Evolutionary conservation across 2,888 invertebrate species (phyloP).

Genomic region (Perithous albicinctus): DNA sequence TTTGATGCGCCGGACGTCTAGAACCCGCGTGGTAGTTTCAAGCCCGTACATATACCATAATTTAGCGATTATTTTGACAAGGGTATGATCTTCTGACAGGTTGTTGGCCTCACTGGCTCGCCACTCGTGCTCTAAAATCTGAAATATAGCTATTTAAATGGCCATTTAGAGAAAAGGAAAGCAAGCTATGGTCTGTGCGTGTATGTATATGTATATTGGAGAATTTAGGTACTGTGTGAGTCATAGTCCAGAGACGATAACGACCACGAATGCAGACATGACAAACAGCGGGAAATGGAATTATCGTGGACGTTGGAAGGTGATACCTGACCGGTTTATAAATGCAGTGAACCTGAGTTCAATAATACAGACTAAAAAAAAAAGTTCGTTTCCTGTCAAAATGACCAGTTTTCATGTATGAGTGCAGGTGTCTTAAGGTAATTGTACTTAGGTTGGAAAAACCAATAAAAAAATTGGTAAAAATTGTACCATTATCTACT

Average conservation of each 20-base stretch:
- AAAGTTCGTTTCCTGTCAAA: no score
- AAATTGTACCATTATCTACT: no score
- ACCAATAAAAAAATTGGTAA: no score
- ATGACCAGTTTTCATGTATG: no score
- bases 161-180: conserved; percentile 73
- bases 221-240: conserved; percentile 34
- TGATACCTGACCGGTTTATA: conserved; percentile 34
- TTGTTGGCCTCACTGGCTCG: conserved; percentile 78
- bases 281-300: conserved; percentile 11
- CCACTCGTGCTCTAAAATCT: conserved; percentile 72
- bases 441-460: no score
- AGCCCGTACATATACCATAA: conserved; percentile 81
- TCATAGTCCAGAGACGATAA: conserved; percentile 7
- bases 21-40: conserved; percentile 73
- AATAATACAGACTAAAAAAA: neutral
- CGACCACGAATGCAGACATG: conserved; percentile 23
- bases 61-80: conserved; percentile 84
- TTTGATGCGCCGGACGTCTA: conserved; percentile 1
- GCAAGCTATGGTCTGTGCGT: conserved; percentile 2
- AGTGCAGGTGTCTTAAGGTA: no score
- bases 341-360: neutral
- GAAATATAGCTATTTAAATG: conserved; percentile 81
- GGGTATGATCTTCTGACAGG: conserved; percentile 83
- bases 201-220: conserved; percentile 7
- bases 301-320: neutral